Evolutionary conservation across 2,888 invertebrate genomes (phyloP).

Genomic region (Stenchaetothrips biformis): DNA sequence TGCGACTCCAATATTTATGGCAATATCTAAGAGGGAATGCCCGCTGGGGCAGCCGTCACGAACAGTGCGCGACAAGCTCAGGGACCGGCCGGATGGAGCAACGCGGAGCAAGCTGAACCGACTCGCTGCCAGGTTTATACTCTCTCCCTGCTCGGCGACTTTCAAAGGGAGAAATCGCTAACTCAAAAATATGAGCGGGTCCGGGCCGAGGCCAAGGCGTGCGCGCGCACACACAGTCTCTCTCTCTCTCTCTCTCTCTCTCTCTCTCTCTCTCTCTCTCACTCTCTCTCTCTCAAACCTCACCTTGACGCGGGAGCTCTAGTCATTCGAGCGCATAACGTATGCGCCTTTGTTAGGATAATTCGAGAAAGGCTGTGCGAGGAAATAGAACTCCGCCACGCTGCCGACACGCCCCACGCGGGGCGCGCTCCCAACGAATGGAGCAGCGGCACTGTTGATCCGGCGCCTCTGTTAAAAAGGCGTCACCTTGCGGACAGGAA

Average conservation of each 20-base stretch:
- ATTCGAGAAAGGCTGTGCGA: not conserved
- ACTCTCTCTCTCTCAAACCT: too few species aligned
- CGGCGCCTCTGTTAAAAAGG: too few species aligned
- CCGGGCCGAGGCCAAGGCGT: too few species aligned
- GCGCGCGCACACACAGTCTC: too few species aligned
- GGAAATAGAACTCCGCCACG: not conserved
- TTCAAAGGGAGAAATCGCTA: too few species aligned
- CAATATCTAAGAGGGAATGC: constrained; percentile 13
- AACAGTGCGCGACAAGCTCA: not conserved
- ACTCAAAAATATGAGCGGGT: too few species aligned
- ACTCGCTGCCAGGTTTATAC: too few species aligned
- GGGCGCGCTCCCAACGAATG: not conserved
- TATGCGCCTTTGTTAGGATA: not conserved
- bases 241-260: too few species aligned
- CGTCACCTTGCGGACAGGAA: not conserved
- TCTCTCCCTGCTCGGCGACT: too few species aligned
- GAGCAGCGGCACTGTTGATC: too few species aligned
- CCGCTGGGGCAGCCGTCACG: not conserved
- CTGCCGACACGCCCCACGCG: not conserved
- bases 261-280: too few species aligned
- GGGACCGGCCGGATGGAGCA: not conserved
- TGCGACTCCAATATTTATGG: constrained; percentile 9
- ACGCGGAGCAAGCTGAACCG: too few species aligned
- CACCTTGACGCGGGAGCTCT: not conserved
- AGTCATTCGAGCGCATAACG: not conserved